Conservation (phyloP, 2,797 vertebrate species). For the Odontamblyopus rebecca region DNA sequence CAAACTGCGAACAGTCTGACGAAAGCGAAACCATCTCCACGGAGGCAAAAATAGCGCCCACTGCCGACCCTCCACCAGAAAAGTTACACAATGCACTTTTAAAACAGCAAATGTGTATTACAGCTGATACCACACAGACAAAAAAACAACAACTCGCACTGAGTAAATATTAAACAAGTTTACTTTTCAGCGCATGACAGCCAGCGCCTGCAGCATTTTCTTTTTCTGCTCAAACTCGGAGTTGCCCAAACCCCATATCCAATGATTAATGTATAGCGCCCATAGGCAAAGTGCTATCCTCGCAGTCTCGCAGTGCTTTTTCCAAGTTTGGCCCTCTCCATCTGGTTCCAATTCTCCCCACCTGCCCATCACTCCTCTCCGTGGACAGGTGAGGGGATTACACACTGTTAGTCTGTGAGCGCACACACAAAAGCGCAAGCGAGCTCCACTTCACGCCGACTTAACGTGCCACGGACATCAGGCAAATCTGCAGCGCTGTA, state of each 20-base stretch:
- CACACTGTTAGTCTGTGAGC: conserved; percentile 30
- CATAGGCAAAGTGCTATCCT: conserved; percentile 25
- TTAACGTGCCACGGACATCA: conserved; percentile 63
- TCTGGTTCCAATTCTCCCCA: conserved; percentile 67
- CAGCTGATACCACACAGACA: not conserved
- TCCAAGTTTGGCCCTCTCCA: conserved; percentile 34
- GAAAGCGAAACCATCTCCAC: too few species aligned
- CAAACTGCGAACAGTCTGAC: too few species aligned
- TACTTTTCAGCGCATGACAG: not conserved
- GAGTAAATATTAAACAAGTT: conserved; percentile 1
- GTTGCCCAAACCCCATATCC: conserved; percentile 7
- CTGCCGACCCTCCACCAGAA: too few species aligned
- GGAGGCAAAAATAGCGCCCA: too few species aligned
- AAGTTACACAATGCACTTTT: too few species aligned
- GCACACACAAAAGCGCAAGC: conserved; percentile 28
- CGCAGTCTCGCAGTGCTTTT: conserved; percentile 25
- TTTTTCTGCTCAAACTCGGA: not conserved
- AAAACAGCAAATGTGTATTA: too few species aligned
- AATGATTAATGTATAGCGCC: conserved; percentile 14
- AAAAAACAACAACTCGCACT: not conserved
- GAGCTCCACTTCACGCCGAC: conserved; percentile 48
- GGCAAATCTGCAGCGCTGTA: conserved; percentile 58
- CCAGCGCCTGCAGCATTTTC: not conserved
- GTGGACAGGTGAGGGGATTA: conserved; percentile 69
- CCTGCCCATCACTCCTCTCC: conserved; percentile 68